phyloP scores from a whole-genome alignment of 2,888 invertebrate species.

The Pecten maximus region DNA sequence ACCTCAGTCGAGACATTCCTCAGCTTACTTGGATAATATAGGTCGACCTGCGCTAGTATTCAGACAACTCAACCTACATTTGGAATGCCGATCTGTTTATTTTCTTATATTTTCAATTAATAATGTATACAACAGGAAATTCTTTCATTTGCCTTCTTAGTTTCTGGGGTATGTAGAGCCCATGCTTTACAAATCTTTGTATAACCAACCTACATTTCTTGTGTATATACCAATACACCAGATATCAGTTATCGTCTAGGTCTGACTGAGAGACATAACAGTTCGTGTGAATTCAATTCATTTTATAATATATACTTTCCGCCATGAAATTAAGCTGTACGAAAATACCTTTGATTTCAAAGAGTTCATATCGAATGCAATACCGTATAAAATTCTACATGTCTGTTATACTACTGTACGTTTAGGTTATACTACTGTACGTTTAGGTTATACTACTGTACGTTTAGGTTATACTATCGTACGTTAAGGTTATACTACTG shows the following conservation, averaged over 20 bases:
- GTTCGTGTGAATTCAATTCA: too few relatives aligned
- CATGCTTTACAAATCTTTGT: neutral
- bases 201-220: neutral
- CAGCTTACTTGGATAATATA: neutral
- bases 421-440: too few relatives aligned
- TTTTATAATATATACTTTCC: too few relatives aligned
- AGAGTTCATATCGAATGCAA: too few relatives aligned
- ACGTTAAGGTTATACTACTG: too few relatives aligned
- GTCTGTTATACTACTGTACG: too few relatives aligned
- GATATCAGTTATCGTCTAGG: neutral
- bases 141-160: neutral
- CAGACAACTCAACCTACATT: neutral
- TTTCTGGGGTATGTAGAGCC: neutral
- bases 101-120: conserved; percentile 8
- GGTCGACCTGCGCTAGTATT: neutral
- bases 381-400: too few relatives aligned
- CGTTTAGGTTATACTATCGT: too few relatives aligned
- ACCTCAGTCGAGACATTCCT: neutral
- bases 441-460: too few relatives aligned
- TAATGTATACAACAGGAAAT: neutral
- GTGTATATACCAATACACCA: neutral
- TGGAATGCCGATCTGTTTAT: neutral
- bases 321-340: too few relatives aligned
- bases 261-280: neutral
- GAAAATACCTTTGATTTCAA: too few relatives aligned